phyloP scores from a whole-genome alignment of 2,888 invertebrate genomes.

The Zhengitettix transpicula region DNA sequence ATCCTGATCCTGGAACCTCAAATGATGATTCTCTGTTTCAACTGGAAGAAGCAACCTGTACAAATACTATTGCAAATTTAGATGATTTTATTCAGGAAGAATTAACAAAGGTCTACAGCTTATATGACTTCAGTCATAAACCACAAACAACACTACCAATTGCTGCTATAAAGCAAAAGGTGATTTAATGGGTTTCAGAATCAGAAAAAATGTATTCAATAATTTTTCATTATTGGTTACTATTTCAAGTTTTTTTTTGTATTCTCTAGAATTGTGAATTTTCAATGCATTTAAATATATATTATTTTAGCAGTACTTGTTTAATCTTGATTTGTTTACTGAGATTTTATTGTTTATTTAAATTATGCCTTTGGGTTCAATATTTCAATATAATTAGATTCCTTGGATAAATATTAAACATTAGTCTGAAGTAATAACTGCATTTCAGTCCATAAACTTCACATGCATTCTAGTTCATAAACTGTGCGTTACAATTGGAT shows the following conservation, averaged over 20 bases:
- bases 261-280: neutral
- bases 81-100: slow-evolving; percentile 13
- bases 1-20: neutral
- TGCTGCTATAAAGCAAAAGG: slow-evolving; percentile 15
- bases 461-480: too few relatives aligned
- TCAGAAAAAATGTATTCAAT: too few relatives aligned
- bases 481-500: too few relatives aligned
- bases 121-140: slow-evolving; percentile 22
- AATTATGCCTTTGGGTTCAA: too few relatives aligned
- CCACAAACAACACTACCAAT: slow-evolving; percentile 19
- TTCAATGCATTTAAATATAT: neutral
- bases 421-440: too few relatives aligned
- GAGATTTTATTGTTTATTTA: too few relatives aligned
- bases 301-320: too few relatives aligned
- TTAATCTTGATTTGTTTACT: too few relatives aligned
- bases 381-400: too few relatives aligned
- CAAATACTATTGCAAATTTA: neutral
- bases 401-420: too few relatives aligned
- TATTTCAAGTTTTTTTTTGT: neutral
- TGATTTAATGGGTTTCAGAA: neutral
- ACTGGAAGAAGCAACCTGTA: neutral
- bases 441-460: too few relatives aligned
- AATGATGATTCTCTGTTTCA: neutral
- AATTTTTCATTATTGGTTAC: neutral
- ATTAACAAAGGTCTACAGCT: slow-evolving; percentile 20